Evolutionary conservation across 2,888 invertebrate genomes (phyloP), one percentile per base, ranked within the genome.

Genomic region (Ptycholaimellus sp.): DNA sequence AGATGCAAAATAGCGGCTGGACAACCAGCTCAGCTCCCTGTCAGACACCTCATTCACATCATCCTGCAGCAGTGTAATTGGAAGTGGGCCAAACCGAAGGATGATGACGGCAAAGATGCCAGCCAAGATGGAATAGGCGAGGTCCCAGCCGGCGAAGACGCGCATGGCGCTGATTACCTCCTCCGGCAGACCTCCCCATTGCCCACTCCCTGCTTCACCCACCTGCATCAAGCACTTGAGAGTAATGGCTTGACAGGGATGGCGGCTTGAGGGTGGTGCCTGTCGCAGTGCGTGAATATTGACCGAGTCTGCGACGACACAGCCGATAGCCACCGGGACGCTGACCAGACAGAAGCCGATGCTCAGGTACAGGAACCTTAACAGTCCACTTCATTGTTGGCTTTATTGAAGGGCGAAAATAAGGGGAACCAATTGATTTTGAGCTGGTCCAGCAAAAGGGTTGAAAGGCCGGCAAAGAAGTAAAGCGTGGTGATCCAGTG

Each of bases 401-500:
- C 23, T 23, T 23, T 23, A 23, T 11, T 7, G n/a, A n/a, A n/a
- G n/a, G n/a, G n/a, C n/a, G n/a, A n/a, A n/a, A n/a, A n/a, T n/a
- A n/a, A n/a, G n/a, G n/a, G 25, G 7, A 13, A 9, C 11, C 11
- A 5, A 5, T 14, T 18, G 21, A 9, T 28, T 14, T 27, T 27
- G 18, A 16, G 5, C 13, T 29, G 19, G 3, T 36, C 27, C 2
- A 14, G 13, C 22, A 35, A n/a, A 18, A 32, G 13, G 9, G 27
- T 25, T 11, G 35, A 14, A 2, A 31, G 3, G 13, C 39, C 39
- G 28, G 31, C 31, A 18, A 39, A 32, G 3, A 39, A n/a, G 25
- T 27, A 39, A 9, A 36, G 25, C n/a, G 28, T 31, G 13, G 39
- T 36, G 13, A 39, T 30, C 39, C 39, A 39, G 36, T 39, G 39